These are phyloP conservation scores for Choristoneura fumiferana DNA, from an alignment of 1,140 invertebrate genomes.

Conservation along the genomic window DNA sequence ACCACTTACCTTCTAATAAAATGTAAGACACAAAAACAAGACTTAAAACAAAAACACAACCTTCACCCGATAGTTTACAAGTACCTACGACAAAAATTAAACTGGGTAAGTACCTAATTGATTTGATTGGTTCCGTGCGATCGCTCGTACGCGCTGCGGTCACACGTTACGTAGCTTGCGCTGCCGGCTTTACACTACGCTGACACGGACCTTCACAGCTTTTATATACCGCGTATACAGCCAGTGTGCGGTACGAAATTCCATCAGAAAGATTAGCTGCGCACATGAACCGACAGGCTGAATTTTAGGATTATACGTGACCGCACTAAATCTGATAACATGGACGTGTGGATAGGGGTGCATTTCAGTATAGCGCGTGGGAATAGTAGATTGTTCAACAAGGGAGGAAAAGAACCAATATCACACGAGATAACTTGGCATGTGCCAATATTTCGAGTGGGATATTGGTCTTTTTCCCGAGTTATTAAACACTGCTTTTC, in stretches of 20 bases:
- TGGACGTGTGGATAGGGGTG: neutral
- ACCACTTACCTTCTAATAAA: no score
- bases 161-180: neutral
- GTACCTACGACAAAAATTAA: neutral
- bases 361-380: no score
- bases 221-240: slow-evolving; percentile 57
- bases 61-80: slow-evolving; percentile 10
- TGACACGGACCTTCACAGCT: slow-evolving; percentile 36
- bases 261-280: slow-evolving; percentile 51
- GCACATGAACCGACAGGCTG: slow-evolving; percentile 38
- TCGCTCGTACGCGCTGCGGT: neutral
- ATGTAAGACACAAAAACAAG: neutral
- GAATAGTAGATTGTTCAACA: no score
- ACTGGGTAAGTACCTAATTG: neutral
- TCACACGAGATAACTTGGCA: no score
- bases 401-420: no score
- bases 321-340: slow-evolving; percentile 24
- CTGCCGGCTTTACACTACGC: neutral
- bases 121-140: slow-evolving; percentile 15
- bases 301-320: slow-evolving; percentile 23
- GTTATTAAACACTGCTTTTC: no score
- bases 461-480: no score
- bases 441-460: no score
- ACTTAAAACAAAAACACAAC: slow-evolving; percentile 14
- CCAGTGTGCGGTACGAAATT: slow-evolving; percentile 38